Base-by-base conservation (phyloP, 2,888 invertebrate species). In the Drosophila algonquin region DNA sequence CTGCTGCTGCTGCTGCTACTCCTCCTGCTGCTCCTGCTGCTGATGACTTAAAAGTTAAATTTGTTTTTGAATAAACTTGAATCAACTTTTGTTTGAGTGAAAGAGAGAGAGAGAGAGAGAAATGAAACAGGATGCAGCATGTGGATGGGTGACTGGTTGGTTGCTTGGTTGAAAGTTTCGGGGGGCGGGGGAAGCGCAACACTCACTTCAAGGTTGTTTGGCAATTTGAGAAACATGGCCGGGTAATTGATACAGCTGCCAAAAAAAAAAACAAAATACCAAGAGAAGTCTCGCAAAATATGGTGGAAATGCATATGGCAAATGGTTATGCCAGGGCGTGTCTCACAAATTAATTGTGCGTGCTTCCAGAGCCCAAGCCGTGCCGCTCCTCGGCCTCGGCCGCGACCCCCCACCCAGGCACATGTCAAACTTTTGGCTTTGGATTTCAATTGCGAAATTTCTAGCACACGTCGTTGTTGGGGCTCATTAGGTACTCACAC, bases 21-120 rank as follows among this genome's bases (percentile, higher is more conserved):
- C 44, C 57, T 55, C 40, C 53, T 62, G 45, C 48, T 40, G 56
- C 70, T 53, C 24, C 54, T 74, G 40, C 40, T 57, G 61, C 62
- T 73, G 84, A 85, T 87, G 86, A 80, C 88, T 87, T 89, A 87
- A 81, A 85, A 85, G 83, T 85, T 88, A 76, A 89, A 82, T 89
- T 87, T 73, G 77, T 77, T 78, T 87, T 73, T 67, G 64, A 76
- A 79, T 69, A 84, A 81, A 85, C 84, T 87, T 85, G 79, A 89
- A 87, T 85, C 82, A 89, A 84, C 72, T 87, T 89, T 81, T 65
- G 30, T 53, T 60, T 21, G 45, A 35, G 54, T 45, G 32, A 14
- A 21, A 45, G 50, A 55, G 21, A 30, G 14, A 48, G 45, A 30
- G 56, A 47, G 32, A 14, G 30, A 50, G 50, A 51, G 21, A 30